Evolutionary conservation across 2,888 invertebrate species (phyloP).

Genomic region (Bellardia bayeri): DNA sequence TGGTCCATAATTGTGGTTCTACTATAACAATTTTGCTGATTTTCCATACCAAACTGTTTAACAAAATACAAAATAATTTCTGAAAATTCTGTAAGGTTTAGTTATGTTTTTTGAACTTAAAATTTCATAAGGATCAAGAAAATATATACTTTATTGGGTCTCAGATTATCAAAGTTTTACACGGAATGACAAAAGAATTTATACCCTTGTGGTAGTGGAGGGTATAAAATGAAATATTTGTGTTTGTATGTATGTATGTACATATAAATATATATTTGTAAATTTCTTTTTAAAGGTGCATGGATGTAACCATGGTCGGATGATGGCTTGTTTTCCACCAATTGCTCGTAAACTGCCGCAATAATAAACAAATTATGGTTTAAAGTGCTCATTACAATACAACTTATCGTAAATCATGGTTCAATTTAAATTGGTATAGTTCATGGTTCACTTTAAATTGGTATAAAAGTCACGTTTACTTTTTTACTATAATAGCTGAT

Average conservation of each 20-base stretch:
- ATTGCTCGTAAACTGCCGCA: conserved; percentile 52
- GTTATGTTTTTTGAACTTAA: too few species aligned
- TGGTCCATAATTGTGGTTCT: too few species aligned
- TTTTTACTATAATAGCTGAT: background rate
- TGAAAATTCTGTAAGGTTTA: too few species aligned
- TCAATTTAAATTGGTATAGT: background rate
- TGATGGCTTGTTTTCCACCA: conserved; percentile 39
- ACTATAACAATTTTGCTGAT: too few species aligned
- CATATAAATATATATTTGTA: background rate
- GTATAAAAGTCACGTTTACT: background rate
- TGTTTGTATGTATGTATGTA: background rate
- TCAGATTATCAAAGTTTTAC: too few species aligned
- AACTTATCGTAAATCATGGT: background rate
- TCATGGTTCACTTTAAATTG: background rate
- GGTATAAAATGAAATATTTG: background rate
- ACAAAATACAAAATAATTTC: too few species aligned
- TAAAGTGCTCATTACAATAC: conserved; percentile 50
- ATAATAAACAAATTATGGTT: conserved; percentile 58
- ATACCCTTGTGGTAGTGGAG: too few species aligned
- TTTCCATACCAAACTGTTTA: too few species aligned
- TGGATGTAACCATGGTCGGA: background rate
- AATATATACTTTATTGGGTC: too few species aligned
- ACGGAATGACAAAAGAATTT: too few species aligned
- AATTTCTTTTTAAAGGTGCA: background rate
- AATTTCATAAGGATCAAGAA: too few species aligned